A percentile compares a stretch with the other conserved stretches of the same genome.
Evolutionary conservation across 2,797 vertebrate genomes (phyloP).

Genomic region (Momotus momota): DNA sequence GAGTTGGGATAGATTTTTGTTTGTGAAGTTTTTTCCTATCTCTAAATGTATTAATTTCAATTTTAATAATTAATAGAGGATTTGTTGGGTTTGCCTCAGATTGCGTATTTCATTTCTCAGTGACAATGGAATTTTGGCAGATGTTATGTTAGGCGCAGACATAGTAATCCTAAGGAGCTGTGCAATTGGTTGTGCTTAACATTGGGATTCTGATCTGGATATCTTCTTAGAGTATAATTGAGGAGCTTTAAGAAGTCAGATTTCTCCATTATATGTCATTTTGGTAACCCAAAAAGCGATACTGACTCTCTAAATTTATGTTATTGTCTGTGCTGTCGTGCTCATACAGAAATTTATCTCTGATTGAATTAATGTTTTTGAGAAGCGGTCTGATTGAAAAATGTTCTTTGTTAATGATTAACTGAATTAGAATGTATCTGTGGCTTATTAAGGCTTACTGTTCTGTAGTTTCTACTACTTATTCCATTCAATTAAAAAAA

Average conservation of each 20-base stretch:
- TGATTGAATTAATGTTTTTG: neutral
- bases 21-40: fast-evolving
- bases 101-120: neutral
- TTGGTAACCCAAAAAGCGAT: neutral
- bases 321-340: neutral
- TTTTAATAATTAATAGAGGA: neutral
- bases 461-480: neutral
- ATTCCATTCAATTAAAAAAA: neutral
- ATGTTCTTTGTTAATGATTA: neutral
- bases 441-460: neutral
- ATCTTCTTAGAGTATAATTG: neutral
- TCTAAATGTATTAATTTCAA: neutral
- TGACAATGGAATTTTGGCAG: neutral
- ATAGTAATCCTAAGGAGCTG: neutral
- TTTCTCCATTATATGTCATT: neutral
- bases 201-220: neutral
- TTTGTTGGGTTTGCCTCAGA: neutral
- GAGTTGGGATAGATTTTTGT: neutral
- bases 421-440: neutral
- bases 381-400: neutral
- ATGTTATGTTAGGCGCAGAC: neutral
- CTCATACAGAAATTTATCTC: neutral
- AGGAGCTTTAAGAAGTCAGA: neutral
- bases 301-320: neutral
- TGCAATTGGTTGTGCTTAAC: neutral